These are phyloP conservation scores for Polydesmus complanatus DNA, from an alignment of 2,888 invertebrate genomes.

Conservation along the genomic window DNA sequence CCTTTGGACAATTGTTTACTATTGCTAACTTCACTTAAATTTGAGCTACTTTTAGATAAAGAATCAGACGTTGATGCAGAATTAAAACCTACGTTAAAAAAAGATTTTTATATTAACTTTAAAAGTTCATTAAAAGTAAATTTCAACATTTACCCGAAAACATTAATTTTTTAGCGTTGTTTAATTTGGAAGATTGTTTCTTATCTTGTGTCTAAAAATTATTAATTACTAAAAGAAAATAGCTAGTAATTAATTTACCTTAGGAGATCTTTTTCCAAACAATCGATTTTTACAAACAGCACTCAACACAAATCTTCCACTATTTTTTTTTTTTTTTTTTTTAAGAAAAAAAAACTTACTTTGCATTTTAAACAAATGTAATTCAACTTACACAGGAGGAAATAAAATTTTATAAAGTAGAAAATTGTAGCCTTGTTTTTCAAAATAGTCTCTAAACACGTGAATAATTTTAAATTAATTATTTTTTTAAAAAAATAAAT, in stretches of 20 bases:
- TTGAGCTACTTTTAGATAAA: no score
- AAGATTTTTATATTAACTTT: no score
- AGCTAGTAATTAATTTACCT: neutral
- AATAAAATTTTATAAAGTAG: neutral
- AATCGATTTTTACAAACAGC: neutral
- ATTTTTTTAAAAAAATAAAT: conserved; percentile 16
- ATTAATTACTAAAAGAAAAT: neutral
- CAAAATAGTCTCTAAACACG: neutral
- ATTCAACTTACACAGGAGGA: conserved; percentile 1
- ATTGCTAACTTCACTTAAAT: no score
- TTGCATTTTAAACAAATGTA: neutral
- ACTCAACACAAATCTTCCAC: neutral
- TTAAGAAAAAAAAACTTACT: neutral
- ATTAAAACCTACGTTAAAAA: no score
- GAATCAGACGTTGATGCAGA: no score
- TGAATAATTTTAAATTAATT: neutral
- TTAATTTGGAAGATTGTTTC: neutral
- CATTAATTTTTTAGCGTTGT: neutral
- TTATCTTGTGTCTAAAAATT: neutral
- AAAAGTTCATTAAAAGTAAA: no score
- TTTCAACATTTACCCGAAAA: neutral
- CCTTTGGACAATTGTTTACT: neutral
- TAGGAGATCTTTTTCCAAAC: neutral
- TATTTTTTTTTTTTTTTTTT: no score
- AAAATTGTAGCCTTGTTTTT: neutral